These are phyloP conservation scores for Latrodectus elegans DNA, from an alignment of 2,888 invertebrate genomes.

Conservation along the genomic window DNA sequence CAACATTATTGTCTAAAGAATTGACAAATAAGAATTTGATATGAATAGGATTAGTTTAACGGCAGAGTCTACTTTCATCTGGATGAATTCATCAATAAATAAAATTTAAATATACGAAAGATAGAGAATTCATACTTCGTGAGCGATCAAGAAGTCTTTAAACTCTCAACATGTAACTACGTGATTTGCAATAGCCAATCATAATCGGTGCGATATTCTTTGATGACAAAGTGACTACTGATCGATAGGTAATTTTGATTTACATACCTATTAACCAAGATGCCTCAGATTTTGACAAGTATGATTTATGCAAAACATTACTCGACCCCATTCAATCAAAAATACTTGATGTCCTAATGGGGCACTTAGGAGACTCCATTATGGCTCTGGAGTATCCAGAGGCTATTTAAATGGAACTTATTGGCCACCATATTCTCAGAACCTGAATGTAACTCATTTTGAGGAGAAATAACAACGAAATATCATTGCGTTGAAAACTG, in stretches of 20 bases:
- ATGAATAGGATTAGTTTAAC: conserved; percentile 1
- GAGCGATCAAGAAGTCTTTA: not conserved
- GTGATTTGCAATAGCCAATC: not conserved
- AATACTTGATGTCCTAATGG: not conserved
- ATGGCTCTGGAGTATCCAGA: conserved; percentile 10
- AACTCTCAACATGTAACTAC: not conserved
- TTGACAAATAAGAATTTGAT: conserved; percentile 2
- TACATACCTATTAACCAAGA: not conserved
- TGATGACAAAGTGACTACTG: not conserved
- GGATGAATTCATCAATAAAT: conserved; percentile 4
- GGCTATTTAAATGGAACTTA: not conserved
- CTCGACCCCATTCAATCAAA: conserved; percentile 2
- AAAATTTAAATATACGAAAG: not conserved
- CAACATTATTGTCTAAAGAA: not conserved
- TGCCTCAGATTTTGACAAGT: not conserved
- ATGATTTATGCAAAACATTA: not conserved
- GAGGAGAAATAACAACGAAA: conserved; percentile 8
- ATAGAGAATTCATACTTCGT: conserved; percentile 4
- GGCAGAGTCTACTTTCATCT: not conserved
- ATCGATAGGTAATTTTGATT: not conserved
- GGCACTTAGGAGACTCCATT: conserved; percentile 11
- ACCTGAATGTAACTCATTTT: not conserved
- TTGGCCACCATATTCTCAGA: not conserved
- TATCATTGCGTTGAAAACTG: conserved; percentile 6
- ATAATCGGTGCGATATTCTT: not conserved